These are phyloP conservation scores for Cotesia vestalis DNA, from an alignment of 1,140 invertebrate species.

Conservation along the genomic window DNA sequence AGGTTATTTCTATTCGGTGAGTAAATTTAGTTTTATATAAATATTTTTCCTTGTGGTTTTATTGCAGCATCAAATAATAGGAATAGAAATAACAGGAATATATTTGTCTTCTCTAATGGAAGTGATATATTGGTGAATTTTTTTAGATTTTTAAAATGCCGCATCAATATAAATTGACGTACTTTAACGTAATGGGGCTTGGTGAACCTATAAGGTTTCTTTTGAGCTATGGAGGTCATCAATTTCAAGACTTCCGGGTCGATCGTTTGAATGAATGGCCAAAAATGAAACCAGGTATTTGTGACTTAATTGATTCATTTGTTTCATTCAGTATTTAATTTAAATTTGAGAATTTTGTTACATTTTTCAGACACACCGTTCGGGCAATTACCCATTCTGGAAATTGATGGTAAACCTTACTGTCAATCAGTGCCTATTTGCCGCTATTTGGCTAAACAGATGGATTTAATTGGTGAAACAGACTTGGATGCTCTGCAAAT, in stretches of 20 bases:
- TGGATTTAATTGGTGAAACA: conserved; percentile 64
- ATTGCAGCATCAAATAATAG: no score
- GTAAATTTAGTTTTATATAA: no score
- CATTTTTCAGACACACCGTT: conserved; percentile 62
- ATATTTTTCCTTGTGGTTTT: no score
- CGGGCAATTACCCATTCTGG: conserved; percentile 68
- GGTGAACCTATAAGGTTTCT: conserved; percentile 76
- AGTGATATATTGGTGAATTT: neutral
- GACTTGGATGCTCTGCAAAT: conserved; percentile 60
- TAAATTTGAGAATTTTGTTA: conserved; percentile 13
- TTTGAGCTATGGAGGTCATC: conserved; percentile 70
- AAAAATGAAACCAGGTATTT: conserved; percentile 63
- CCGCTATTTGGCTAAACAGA: conserved; percentile 67
- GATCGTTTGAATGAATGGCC: conserved; percentile 61
- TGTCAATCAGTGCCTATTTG: conserved; percentile 68
- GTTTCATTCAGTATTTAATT: neutral
- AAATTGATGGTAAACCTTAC: conserved; percentile 66
- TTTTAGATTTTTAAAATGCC: conserved; percentile 23
- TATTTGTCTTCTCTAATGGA: neutral
- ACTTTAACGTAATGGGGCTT: conserved; percentile 74
- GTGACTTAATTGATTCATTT: conserved; percentile 5
- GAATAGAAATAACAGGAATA: no score
- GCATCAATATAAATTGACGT: conserved; percentile 69
- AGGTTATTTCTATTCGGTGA: no score
- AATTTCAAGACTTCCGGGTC: conserved; percentile 74